These are phyloP conservation scores for Pyrochroa serraticornis DNA, from an alignment of 2,888 invertebrate species.

Conservation along the genomic window DNA sequence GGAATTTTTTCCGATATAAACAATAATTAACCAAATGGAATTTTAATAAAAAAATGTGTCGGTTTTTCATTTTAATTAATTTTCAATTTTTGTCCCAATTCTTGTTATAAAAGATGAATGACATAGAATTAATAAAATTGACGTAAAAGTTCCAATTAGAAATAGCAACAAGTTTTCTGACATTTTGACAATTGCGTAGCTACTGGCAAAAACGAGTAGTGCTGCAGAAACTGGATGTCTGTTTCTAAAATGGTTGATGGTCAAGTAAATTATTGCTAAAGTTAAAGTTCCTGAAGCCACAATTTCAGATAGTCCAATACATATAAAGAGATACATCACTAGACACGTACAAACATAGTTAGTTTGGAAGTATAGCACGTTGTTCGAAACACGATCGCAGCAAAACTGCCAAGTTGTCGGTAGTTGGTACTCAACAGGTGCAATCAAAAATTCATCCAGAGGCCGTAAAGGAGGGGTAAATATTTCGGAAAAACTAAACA, in stretches of 20 bases:
- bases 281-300: neutral
- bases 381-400: neutral
- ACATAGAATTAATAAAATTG: neutral
- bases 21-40: neutral
- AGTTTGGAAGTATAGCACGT: neutral
- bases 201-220: neutral
- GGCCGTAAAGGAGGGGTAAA: neutral
- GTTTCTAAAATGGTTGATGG: neutral
- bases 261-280: neutral
- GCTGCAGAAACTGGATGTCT: neutral
- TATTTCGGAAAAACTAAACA: neutral
- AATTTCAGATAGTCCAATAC: neutral
- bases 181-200: neutral
- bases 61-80: neutral
- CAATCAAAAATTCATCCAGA: neutral
- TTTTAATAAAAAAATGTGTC: neutral
- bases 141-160: neutral
- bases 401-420: neutral
- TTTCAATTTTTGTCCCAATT: neutral
- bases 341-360: neutral
- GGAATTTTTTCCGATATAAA: neutral
- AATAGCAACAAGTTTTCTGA: neutral
- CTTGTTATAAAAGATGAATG: neutral
- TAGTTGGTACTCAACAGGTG: neutral
- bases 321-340: neutral